These are phyloP conservation scores for Tetrapedia diversipes DNA, from an alignment of 2,888 invertebrate genomes.

Conservation along the genomic window DNA sequence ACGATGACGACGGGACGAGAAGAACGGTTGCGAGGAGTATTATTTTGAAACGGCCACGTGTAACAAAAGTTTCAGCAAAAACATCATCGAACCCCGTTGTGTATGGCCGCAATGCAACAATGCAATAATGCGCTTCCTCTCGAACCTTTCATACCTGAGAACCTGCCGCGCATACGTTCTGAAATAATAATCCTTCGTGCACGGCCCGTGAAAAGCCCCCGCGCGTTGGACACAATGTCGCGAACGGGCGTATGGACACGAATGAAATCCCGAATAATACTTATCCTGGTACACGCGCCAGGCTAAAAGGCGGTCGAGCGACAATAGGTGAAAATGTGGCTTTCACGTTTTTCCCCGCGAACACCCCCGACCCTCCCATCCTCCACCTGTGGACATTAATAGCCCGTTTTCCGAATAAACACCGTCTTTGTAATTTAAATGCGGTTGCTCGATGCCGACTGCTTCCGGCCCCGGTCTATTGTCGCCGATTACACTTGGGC, in stretches of 20 bases:
- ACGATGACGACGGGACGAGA: no score
- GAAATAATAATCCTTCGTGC: constrained; percentile 31
- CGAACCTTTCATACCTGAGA: constrained; percentile 9
- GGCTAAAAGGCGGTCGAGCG: constrained; percentile 49
- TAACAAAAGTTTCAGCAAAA: background rate
- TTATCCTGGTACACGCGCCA: constrained; percentile 31
- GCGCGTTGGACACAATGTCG: constrained; percentile 4
- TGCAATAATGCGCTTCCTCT: constrained; percentile 22
- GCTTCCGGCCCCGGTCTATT: constrained; percentile 42
- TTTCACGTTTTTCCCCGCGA: constrained; percentile 53
- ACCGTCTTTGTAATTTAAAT: constrained; percentile 52
- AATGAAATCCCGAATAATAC: constrained; percentile 42
- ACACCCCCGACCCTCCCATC: background rate
- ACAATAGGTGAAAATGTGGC: constrained; percentile 61
- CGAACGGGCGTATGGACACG: constrained; percentile 9
- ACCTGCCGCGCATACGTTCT: background rate
- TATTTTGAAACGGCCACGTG: background rate
- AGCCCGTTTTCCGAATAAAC: constrained; percentile 53
- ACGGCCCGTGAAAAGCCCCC: constrained; percentile 32
- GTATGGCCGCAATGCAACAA: background rate
- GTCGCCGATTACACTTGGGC: constrained; percentile 29
- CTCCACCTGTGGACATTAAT: constrained; percentile 32
- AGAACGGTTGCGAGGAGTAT: background rate
- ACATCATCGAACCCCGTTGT: background rate
- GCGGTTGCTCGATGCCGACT: constrained; percentile 43